phyloP scores from a whole-genome alignment of 2,113 vertebrate genomes.

The Chloebia gouldiae region DNA sequence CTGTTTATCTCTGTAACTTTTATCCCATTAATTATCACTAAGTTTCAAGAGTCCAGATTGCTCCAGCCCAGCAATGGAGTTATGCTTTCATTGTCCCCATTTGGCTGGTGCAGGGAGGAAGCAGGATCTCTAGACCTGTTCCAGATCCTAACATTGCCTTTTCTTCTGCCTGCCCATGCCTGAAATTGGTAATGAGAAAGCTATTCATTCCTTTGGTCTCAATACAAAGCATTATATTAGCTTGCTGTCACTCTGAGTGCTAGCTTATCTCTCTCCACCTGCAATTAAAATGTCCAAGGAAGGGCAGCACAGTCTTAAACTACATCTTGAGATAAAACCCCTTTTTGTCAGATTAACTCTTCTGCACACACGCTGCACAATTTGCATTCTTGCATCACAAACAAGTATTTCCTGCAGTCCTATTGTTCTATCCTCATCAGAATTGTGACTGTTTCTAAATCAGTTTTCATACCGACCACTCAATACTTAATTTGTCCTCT shows the following conservation, averaged over 20 bases:
- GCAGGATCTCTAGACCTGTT: background rate
- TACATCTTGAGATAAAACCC: background rate
- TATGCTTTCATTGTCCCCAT: background rate
- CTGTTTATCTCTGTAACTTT: background rate
- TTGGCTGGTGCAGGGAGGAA: background rate
- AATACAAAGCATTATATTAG: background rate
- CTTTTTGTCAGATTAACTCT: background rate
- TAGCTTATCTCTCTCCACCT: background rate
- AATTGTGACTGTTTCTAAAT: background rate
- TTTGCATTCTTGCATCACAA: background rate
- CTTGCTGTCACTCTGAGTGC: background rate
- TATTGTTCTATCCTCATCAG: background rate
- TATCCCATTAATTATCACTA: background rate
- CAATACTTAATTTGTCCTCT: background rate
- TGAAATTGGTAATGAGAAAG: background rate
- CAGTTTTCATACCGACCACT: background rate
- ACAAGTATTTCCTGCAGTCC: background rate
- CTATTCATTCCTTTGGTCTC: background rate
- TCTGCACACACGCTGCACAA: background rate
- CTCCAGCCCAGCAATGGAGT: background rate
- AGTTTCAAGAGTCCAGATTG: background rate
- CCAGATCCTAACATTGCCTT: background rate
- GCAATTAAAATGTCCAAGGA: background rate
- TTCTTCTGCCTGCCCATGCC: background rate
- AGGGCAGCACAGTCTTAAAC: background rate